phyloP scores from a whole-genome alignment of 2,797 vertebrate genomes.

The Momotus momota region DNA sequence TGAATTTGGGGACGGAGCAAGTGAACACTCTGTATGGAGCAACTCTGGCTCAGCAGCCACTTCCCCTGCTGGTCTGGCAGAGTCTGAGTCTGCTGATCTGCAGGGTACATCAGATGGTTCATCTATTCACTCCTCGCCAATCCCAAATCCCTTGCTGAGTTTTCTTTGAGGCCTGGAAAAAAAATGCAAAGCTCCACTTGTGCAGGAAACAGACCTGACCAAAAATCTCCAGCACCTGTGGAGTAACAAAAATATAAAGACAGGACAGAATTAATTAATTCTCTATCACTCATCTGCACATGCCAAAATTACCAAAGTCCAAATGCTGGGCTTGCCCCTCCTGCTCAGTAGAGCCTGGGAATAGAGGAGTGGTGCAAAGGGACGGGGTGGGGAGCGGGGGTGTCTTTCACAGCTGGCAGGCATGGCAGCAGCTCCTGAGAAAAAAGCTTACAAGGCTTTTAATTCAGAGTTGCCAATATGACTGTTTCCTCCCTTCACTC shows the following conservation, averaged over 20 bases:
- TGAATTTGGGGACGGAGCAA: background rate
- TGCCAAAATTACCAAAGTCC: background rate
- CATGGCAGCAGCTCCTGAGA: conserved; percentile 2
- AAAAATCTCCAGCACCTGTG: conserved; percentile 15
- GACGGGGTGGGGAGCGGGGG: background rate
- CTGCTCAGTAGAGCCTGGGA: background rate
- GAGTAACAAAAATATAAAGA: conserved; percentile 12
- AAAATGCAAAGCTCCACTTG: conserved; percentile 25
- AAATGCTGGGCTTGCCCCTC: background rate
- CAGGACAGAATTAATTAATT: conserved; percentile 39
- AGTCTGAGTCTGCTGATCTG: conserved; percentile 24
- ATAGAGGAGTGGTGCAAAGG: background rate
- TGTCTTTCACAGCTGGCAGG: conserved; percentile 51
- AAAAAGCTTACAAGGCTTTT: conserved; percentile 33
- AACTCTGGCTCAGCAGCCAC: conserved; percentile 1
- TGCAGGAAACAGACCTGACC: conserved; percentile 25
- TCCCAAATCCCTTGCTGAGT: conserved; percentile 27
- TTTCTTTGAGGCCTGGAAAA: conserved; percentile 44
- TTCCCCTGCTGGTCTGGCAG: conserved; percentile 53
- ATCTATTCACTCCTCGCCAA: conserved; percentile 56
- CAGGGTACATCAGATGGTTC: conserved; percentile 56
- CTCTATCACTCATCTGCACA: background rate
- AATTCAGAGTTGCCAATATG: background rate
- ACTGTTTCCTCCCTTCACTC: conserved; percentile 16
- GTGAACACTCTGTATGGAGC: background rate